phyloP scores from a whole-genome alignment of 1,140 invertebrate species.

The Zaprionus ornatus region DNA sequence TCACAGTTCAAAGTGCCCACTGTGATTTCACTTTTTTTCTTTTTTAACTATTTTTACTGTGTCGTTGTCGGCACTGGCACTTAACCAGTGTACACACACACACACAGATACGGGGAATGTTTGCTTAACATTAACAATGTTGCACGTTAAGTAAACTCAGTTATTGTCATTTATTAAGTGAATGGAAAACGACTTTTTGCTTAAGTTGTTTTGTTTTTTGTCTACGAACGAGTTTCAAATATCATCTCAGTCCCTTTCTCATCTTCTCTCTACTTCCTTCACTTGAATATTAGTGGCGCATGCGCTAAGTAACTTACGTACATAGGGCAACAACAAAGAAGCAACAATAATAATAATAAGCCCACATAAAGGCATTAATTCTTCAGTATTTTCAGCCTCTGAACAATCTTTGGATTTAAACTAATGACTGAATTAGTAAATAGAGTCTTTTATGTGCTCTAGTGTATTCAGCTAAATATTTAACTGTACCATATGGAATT shows the following conservation, averaged over 20 bases:
- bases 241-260: constrained; percentile 40
- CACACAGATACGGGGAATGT: constrained; percentile 34
- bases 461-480: background rate
- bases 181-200: constrained; percentile 70
- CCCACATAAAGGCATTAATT: constrained; percentile 51
- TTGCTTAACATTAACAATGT: constrained; percentile 69
- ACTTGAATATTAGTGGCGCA: background rate
- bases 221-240: constrained; percentile 48
- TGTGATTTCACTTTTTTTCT: constrained; percentile 65
- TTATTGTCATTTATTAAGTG: constrained; percentile 80
- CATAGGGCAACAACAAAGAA: constrained; percentile 23
- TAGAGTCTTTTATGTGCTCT: background rate
- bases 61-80: constrained; percentile 28
- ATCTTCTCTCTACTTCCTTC: constrained; percentile 13
- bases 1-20: constrained; percentile 67
- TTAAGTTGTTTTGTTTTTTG: constrained; percentile 35
- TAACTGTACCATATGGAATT: no score
- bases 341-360: constrained; percentile 50
- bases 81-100: constrained; percentile 41
- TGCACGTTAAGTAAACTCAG: constrained; percentile 67
- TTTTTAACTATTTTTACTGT: constrained; percentile 19
- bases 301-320: constrained; percentile 23
- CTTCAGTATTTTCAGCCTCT: constrained; percentile 1
- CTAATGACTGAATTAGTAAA: background rate
- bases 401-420: constrained; percentile 7